phyloP scores from a whole-genome alignment of 1,140 invertebrate genomes.

The Bombus waltoni region DNA sequence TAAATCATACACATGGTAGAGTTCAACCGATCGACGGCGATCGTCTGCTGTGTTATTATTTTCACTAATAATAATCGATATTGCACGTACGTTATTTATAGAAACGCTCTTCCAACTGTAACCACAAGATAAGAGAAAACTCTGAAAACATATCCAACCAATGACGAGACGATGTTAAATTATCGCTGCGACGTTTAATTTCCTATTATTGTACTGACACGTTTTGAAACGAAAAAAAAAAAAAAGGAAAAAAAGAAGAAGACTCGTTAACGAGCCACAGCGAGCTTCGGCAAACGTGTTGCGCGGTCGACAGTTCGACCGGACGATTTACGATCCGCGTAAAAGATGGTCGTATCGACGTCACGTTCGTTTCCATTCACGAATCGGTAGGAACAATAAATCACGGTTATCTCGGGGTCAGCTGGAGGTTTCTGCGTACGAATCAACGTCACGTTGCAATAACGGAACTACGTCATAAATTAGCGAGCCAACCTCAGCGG shows the following conservation, averaged over 20 bases:
- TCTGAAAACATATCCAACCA: background rate
- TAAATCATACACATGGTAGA: background rate
- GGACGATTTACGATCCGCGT: background rate
- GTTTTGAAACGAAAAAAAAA: background rate
- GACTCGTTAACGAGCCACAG: background rate
- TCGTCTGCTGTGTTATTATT: background rate
- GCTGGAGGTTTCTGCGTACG: conserved; percentile 2
- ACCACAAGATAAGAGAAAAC: background rate
- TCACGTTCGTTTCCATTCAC: conserved; percentile 13
- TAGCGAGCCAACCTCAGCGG: conserved; percentile 8
- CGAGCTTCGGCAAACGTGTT: no score
- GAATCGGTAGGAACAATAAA: conserved; percentile 11
- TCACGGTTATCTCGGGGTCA: conserved; percentile 21
- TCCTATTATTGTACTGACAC: background rate
- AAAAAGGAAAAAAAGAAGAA: background rate
- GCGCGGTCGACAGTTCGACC: no score
- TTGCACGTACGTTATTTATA: background rate
- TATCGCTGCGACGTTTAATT: background rate
- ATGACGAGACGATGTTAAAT: background rate
- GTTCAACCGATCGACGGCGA: background rate
- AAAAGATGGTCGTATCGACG: conserved; percentile 4
- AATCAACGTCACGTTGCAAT: conserved; percentile 51
- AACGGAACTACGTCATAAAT: conserved; percentile 55
- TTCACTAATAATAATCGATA: background rate
- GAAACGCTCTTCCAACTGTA: background rate